Base-by-base conservation (phyloP, 2,797 vertebrate species). In the Cetoscarus ocellatus region DNA sequence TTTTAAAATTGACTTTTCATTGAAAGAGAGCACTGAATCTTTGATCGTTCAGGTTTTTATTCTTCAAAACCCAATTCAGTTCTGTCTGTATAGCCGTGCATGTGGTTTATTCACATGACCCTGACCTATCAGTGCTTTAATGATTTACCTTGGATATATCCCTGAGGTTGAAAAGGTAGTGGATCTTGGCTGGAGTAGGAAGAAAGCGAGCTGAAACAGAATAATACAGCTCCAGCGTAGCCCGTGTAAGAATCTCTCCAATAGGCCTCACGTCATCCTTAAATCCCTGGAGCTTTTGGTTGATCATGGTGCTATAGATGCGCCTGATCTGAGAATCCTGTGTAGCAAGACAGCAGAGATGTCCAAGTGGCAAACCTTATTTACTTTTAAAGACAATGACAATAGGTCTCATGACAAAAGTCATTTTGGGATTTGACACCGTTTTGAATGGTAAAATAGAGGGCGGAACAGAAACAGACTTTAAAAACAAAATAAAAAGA, bases 131-230 rank as follows among this genome's bases (percentile, higher is more conserved):
- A 54, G 18, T 44, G 17, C 49, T 40, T 39, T 63, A 5, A 19
- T 48, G 27, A 27, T 58, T 38, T 78, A 93, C 96, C 96, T 96
- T 97, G 66, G 96, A 97, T 82, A 97, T 96, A 77, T 98, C 97
- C 36, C 96, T 93, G 71, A 98, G 95, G 88, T 97, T 97, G 88
- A 97, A 98, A 64, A 97, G 95, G 88, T 98, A 98, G 83, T 97
- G 97, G 76, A 95, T 96, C 90, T 96, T 97, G 73, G 96, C 94
- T 0, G 96, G 97, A 0, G 96, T 97, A 56, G 97, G 96, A 76
- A 96, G 93, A 81, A 98, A 97, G 55, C 83, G 91, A 48, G 94
- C 88, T 0, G 91, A 88, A 53, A 97, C 90, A 0, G 90, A 91
- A 7, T 93, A 83, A 86, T 96, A 97, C 17, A 98, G 83, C 1